Percentiles rank a stretch among this genome's conserved stretches.
Evolutionary conservation across 2,888 invertebrate genomes (phyloP).

Genomic region (Eudemis profundana): DNA sequence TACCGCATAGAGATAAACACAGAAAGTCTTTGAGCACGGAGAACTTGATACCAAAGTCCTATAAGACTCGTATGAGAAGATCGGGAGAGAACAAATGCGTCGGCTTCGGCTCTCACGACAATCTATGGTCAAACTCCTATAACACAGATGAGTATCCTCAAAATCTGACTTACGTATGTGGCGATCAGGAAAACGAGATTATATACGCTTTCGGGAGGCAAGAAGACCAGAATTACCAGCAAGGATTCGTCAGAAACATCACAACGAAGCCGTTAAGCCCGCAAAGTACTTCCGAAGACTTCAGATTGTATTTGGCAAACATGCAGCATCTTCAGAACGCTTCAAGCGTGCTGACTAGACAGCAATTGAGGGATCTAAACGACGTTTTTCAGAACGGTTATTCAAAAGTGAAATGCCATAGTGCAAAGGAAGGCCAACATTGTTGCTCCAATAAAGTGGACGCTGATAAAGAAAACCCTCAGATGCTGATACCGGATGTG

Average conservation of each 20-base stretch:
- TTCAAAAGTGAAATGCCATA: conserved; percentile 74
- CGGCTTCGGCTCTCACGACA: conserved; percentile 80
- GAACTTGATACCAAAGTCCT: conserved; percentile 83
- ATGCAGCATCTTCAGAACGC: conserved; percentile 90
- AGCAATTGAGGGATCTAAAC: conserved; percentile 85
- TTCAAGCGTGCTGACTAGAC: conserved; percentile 86
- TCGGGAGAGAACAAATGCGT: conserved; percentile 65
- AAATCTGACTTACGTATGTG: conserved; percentile 76
- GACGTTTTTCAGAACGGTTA: conserved; percentile 85
- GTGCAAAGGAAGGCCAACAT: conserved; percentile 63
- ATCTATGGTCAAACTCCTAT: conserved; percentile 80
- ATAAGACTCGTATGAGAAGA: conserved; percentile 72
- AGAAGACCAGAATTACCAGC: conserved; percentile 69
- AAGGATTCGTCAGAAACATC: conserved; percentile 81
- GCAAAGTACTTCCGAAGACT: conserved; percentile 88
- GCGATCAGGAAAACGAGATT: conserved; percentile 81
- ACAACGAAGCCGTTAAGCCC: conserved; percentile 88
- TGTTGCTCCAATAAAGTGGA: conserved; percentile 70
- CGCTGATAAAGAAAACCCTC: conserved; percentile 69
- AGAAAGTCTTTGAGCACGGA: conserved; percentile 87
- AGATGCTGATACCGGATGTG: conserved; percentile 71
- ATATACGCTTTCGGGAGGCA: conserved; percentile 79
- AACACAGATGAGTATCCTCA: conserved; percentile 71
- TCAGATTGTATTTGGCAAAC: conserved; percentile 89
- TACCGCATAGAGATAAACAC: conserved; percentile 73